Conservation (phyloP, 2,888 invertebrate species). For the Ophraella communa region DNA sequence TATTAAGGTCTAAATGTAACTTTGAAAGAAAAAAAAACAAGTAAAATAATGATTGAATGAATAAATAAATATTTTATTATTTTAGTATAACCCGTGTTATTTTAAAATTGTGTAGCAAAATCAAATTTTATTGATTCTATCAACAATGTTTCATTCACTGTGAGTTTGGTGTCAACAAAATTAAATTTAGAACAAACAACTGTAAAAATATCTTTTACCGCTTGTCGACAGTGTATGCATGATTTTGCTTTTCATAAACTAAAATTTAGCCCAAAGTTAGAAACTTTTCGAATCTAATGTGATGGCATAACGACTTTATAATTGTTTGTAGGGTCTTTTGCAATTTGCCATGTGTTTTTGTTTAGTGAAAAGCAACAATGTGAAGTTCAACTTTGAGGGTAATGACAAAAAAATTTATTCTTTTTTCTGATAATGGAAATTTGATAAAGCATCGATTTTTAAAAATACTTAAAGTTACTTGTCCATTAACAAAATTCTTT, state of each 20-base stretch:
- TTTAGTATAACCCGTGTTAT: no score
- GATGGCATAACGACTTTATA: slow-evolving; percentile 23
- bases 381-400: no score
- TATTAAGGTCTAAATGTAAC: no score
- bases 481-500: no score
- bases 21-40: no score
- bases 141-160: not conserved
- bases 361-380: slow-evolving; percentile 4
- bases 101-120: no score
- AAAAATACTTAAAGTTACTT: no score
- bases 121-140: not conserved
- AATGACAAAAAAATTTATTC: no score
- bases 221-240: slow-evolving; percentile 1
- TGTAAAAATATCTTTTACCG: slow-evolving; percentile 10
- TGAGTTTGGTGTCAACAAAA: not conserved
- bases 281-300: slow-evolving; percentile 4
- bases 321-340: slow-evolving; percentile 5
- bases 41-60: no score
- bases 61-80: no score
- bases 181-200: slow-evolving; percentile 17
- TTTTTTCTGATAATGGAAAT: no score
- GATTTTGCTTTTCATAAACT: not conserved
- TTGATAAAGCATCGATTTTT: no score
- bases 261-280: not conserved
- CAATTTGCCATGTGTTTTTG: not conserved